phyloP scores from a whole-genome alignment of 2,113 vertebrate species.

The Aphelocoma coerulescens region DNA sequence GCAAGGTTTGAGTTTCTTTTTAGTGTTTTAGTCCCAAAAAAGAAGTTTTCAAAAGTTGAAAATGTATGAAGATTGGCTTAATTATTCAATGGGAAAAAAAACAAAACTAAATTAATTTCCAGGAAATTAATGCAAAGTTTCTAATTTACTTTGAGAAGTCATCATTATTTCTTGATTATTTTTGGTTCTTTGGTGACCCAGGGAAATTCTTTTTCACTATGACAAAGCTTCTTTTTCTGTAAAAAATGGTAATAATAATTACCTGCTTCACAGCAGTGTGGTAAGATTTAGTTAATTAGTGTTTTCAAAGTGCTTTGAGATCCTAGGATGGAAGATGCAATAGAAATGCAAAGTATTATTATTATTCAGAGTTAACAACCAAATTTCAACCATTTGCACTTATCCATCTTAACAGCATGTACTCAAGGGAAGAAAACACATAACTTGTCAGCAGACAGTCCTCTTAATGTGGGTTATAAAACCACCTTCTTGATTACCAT shows the following conservation, averaged over 20 bases:
- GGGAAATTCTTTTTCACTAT: conserved; percentile 8
- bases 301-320: conserved; percentile 67
- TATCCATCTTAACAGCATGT: conserved; percentile 71
- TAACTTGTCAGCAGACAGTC: conserved; percentile 76
- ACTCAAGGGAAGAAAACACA: conserved; percentile 73
- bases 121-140: conserved; percentile 11
- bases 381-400: conserved; percentile 74
- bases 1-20: neutral
- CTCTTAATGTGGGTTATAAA: conserved; percentile 75
- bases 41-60: neutral
- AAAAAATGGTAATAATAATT: conserved; percentile 53
- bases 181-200: conserved; percentile 30
- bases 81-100: neutral
- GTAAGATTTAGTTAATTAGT: conserved; percentile 56
- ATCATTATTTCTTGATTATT: conserved; percentile 9
- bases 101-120: neutral
- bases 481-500: conserved; percentile 76
- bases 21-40: neutral
- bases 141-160: conserved; percentile 27
- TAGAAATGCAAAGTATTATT: conserved; percentile 75
- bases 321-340: conserved; percentile 62
- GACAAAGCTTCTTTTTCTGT: conserved; percentile 11
- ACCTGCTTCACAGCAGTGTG: conserved; percentile 50
- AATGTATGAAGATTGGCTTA: neutral
- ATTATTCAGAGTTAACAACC: conserved; percentile 76